Conservation (phyloP, 2,113 vertebrate genomes). For the Romanogobio albipinnatus region DNA sequence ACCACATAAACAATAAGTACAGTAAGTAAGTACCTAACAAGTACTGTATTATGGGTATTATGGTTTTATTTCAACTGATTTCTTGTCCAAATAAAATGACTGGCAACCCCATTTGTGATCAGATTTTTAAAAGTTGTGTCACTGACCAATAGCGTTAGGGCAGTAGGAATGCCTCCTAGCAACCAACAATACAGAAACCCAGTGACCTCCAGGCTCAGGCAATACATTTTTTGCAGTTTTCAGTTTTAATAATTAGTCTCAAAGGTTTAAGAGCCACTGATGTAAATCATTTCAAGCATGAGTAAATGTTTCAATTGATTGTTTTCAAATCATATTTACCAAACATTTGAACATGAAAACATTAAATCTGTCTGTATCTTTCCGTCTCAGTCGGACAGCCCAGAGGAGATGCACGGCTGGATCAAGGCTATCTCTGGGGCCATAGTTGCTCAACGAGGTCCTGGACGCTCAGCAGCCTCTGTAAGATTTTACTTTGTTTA, state of each 20-base stretch:
- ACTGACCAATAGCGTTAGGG: too few relatives aligned
- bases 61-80: too few relatives aligned
- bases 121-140: background rate
- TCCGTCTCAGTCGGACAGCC: constrained; percentile 86
- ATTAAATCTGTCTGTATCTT: background rate
- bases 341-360: background rate
- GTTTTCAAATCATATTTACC: background rate
- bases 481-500: constrained; percentile 74
- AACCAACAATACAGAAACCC: too few relatives aligned
- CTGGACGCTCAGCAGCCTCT: constrained; percentile 86
- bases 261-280: background rate
- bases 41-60: too few relatives aligned
- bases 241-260: background rate
- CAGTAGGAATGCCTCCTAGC: too few relatives aligned
- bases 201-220: too few relatives aligned
- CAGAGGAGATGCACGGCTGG: constrained; percentile 98
- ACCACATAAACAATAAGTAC: too few relatives aligned
- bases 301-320: background rate
- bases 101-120: background rate
- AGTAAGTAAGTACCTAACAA: too few relatives aligned
- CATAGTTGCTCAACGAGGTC: constrained; percentile 93
- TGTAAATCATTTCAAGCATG: background rate
- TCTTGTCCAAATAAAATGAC: background rate
- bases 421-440: constrained; percentile 95
- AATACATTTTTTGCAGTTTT: too few relatives aligned